A percentile compares a stretch with the other conserved stretches of the same genome.
Evolutionary conservation across 2,113 vertebrate species (phyloP).

Genomic region (Callipepla californica): DNA sequence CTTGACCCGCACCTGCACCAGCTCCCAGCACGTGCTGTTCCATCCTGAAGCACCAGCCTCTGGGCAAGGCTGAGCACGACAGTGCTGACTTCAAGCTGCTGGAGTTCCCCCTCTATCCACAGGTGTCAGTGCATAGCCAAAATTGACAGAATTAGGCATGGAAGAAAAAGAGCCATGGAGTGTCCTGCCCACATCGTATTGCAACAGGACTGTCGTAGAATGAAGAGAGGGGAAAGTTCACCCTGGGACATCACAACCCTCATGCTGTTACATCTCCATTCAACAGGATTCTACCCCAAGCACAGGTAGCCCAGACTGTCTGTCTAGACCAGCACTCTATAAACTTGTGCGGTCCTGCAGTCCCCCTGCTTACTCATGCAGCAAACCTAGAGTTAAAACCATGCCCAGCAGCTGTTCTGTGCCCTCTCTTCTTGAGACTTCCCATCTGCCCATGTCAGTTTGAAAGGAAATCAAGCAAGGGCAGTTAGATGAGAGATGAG

Average conservation of each 20-base stretch:
- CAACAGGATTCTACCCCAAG: too few relatives aligned
- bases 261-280: too few relatives aligned
- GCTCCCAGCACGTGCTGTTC: rapidly evolving
- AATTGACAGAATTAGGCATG: neutral
- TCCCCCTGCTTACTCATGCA: neutral
- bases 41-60: neutral
- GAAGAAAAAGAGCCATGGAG: neutral
- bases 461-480: neutral
- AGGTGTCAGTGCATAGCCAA: neutral
- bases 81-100: too few relatives aligned
- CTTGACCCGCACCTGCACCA: rapidly evolving
- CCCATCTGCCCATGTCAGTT: neutral
- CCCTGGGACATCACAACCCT: neutral
- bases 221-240: neutral
- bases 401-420: neutral
- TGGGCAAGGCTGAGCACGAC: rapidly evolving
- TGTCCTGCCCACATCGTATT: neutral
- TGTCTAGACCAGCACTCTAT: neutral
- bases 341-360: neutral
- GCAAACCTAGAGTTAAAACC: neutral
- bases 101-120: rapidly evolving
- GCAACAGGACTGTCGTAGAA: neutral
- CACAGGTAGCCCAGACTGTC: neutral
- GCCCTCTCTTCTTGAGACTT: neutral
- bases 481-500: neutral